Percentiles rank a stretch among this genome's conserved stretches.
These are phyloP conservation scores for Panurus biarmicus DNA, from an alignment of 2,113 vertebrate genomes.

Conservation along the genomic window DNA sequence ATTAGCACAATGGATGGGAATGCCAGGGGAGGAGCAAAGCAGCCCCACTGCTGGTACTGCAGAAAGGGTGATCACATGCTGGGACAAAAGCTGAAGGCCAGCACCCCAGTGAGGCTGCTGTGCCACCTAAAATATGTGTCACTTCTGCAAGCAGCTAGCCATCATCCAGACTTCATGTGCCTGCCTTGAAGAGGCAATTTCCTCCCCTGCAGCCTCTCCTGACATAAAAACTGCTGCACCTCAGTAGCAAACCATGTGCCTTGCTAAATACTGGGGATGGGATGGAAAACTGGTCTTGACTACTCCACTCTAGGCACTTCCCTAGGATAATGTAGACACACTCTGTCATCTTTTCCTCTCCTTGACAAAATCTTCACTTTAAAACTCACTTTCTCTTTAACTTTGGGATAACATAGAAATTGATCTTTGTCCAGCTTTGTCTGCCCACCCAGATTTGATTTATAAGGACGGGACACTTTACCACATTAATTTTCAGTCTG, in stretches of 20 bases:
- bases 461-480: background rate
- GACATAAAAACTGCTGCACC: background rate
- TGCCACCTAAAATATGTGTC: background rate
- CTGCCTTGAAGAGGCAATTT: background rate
- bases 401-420: background rate
- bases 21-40: background rate
- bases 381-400: background rate
- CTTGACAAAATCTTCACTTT: background rate
- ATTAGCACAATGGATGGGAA: background rate
- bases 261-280: background rate
- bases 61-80: background rate
- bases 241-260: background rate
- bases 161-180: background rate
- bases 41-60: background rate
- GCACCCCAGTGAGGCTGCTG: accelerated
- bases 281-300: background rate
- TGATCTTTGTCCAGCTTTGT: background rate
- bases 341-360: background rate
- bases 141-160: background rate
- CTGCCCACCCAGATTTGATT: background rate
- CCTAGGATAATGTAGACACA: background rate
- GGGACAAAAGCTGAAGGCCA: background rate
- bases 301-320: background rate
- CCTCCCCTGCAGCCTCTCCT: background rate
- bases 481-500: background rate